Base-by-base conservation (phyloP, 2,888 invertebrate genomes). In the Chirona hameri region DNA sequence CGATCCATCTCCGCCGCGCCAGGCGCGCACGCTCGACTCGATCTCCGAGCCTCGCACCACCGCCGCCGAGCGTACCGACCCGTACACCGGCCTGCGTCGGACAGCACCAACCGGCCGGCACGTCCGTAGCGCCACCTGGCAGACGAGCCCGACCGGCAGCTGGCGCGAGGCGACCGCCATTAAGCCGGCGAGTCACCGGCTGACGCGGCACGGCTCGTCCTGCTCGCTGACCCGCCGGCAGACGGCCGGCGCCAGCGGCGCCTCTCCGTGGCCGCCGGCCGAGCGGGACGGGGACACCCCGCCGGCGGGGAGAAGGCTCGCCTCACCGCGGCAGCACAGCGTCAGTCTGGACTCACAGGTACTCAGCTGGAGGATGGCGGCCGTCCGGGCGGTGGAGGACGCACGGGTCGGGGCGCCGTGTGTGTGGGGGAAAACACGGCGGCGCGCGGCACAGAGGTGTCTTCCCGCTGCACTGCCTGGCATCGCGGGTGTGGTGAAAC, bases 161-260 rank as follows among this genome's bases (percentile, higher is more conserved):
- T 84, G 83, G 83, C 83, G 82, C 12, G 84, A 85, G 82, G 82
- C 82, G 81, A 83, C 84, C 0, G 85, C 82, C 82, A 85, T 85
- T 82, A 85, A 85, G 69, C 85, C 85, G 79, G 85, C 85, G 69
- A 85, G 85, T 80, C 85, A 85, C 83, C 85, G 84, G 57, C 81
- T 85, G 55, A 84, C 84, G 7, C 84, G 84, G 12, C 85, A 85
- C 81, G 84, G 84, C 31, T 85, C 85, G 14, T 84, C 85, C 4
- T 85, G 85, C 79, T 85, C 85, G 14, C 82, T 85, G 69, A 76
- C 18, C 76, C 39, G 76, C 4, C 76, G 76, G 76, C 76, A 12
- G 5, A 21, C 39, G 76, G 84, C 85, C 52, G 83, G 83, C 46
- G 48, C 48, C 9, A 84, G 84, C 69, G 84, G 83, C 55, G 84